Evolutionary conservation across 2,888 invertebrate species (phyloP), one percentile per base, ranked within the genome.

Genomic region (Acronicta leporina): DNA sequence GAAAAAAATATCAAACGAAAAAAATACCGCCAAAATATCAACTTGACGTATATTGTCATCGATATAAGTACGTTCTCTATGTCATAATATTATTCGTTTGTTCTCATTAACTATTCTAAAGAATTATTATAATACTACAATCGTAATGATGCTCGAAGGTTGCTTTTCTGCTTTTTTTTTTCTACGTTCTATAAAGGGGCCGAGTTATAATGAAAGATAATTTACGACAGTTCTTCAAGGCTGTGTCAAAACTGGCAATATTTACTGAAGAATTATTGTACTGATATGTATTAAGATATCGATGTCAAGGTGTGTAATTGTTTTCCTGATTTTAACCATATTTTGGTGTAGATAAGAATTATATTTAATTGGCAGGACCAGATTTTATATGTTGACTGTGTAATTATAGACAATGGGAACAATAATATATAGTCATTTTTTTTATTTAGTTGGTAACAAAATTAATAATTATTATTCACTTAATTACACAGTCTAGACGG

Each of bases 221-320:
- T 73, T 67, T 78, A 80, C 80, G 81, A 82, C 83, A 80, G 80
- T 79, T 71, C 63, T 73, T 77, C 85, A 88, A 89, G 86, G 85
- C 51, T 81, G 59, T 49, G 63, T 83, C 79, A 74, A 79, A 83
- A 73, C 68, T 73, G 76, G 86, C 82, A 81, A 80, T 87, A 82
- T 89, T 88, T 86, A 79, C 82, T 63, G 61, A 77, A 79, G 86
- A 67, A 81, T 85, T 82, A 84, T 60, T 68, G 50, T 77, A 77
- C 73, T 76, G 78, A 77, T 81, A 72, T 75, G 77, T 80, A 65
- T 57, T 62, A 81, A 79, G 83, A 83, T 84, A 89, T 87, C 86
- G 84, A 86, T 86, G 87, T 86, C 87, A 89, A 88, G 87, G 87
- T 67, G 68, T 70, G 51, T 51, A 48, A 62, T 50, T 38, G 53